Base-by-base conservation (phyloP, 2,113 vertebrate genomes). In the Ursus arctos region DNA sequence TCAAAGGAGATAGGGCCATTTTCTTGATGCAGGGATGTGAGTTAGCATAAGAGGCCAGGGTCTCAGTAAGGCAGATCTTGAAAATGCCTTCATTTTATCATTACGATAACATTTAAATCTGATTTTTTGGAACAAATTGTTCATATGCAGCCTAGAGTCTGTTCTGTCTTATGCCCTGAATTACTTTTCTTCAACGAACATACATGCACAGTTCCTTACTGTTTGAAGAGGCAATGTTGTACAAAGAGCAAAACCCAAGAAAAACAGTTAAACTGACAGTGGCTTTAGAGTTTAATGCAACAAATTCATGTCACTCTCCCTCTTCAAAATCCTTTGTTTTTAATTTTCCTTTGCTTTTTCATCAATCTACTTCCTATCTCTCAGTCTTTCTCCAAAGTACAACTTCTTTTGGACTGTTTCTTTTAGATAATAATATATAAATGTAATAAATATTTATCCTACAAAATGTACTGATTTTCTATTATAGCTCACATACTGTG, bases 71-170 rank as follows among this genome's bases (percentile, higher is more conserved):
- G 16, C 53, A 80, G 81, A 84, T 43, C 31, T 36, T n/a, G 7
- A 82, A 87, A 95, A 33, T 36, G 10, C 49, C 81, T 91, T 69
- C 85, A 59, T 67, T 87, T 94, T 72, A 88, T 57, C 31, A 80
- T 22, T 40, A 43, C 2, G 18, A 6, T n/a, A 87, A 59, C 10
- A n/a, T 43, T 93, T 94, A 80, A 84, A 81, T 88, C 21, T 36
- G 43, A 87, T 89, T 79, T 94, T 80, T 74, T 12, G 18, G 74
- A 94, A 76, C 28, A 80, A 90, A 74, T 69, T 92, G 69, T 87
- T 95, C 76, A 40, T 15, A 79, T 22, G 12, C 55, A 92, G 63
- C 80, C 90, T 92, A 87, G 67, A 97, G 28, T 83, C 47, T 65
- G 7, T 53, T 95, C 67, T 63, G 28, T 82, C 24, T 72, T 92